Base-by-base conservation (phyloP, 2,113 vertebrate species). In the Aramus guarauna region DNA sequence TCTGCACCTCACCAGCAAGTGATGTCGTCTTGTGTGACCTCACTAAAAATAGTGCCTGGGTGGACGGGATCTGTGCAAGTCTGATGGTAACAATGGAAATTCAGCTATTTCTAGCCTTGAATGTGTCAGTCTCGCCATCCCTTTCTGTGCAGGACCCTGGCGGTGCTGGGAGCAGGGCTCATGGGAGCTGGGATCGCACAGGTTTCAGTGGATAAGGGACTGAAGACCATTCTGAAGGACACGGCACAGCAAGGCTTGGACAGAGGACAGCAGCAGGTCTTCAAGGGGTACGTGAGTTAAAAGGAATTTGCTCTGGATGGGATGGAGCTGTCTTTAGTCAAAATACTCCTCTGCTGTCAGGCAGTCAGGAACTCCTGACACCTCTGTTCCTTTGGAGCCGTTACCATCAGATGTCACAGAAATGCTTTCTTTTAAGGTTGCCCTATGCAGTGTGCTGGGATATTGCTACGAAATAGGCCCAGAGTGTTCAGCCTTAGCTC, bases 151-250 rank as follows among this genome's bases (percentile, higher is more conserved):
- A 99, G 99, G 96, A 98, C 96, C 5, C 97, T 99, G 48, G 99
- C 98, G 2, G 95, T 99, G 96, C 98, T 99, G 96, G 99, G 99
- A 68, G 99, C 99, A 6, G 99, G 99, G 68, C 98, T 99, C 48
- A 99, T 99, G 99, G 99, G 99, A 59, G 99, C 99, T 3, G 99
- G 99, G 13, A 98, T 99, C 1, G 99, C 99, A 15, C 99, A 99
- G 89, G 99, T 99, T 48, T 98, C 99, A 0, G 98, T 99, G 97
- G 99, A 99, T 73, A 99, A 99, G 94, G 99, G 98, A 1, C 34
- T 99, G 21, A 97, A 98, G 93, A 99, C 98, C n/a, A 95, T 99
- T 30, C 98, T 99, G 71, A 99, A 99, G 96, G 99, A 99, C 96
- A 99, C 99, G 0, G 82, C 99, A 0, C 67, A 98, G 92, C 91